Base-by-base conservation (phyloP, 2,113 vertebrate genomes). In the Pangasianodon gigas region DNA sequence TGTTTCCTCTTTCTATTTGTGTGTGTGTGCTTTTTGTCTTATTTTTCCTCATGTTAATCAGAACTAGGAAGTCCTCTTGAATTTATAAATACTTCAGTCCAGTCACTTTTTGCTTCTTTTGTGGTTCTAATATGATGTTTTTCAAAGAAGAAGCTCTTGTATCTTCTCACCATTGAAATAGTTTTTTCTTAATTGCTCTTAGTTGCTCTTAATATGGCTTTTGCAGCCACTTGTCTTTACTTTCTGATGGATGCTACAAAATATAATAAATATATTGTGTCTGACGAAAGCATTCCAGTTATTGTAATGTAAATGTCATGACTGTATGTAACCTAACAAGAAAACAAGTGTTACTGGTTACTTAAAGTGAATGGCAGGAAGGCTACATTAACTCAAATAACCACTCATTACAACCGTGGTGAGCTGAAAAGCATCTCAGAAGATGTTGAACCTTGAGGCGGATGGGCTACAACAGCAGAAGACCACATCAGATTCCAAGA, bases 251-350 rank as follows among this genome's bases (percentile, higher is more conserved):
- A 93, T 94, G 93, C 92, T 93, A 92, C 95, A 91, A 94, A 93
- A 90, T 87, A 58, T 67, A 96, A 95, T 96, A 96, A 95, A 96
- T 44, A 54, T 81, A 16, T 41, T 6, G 90, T 94, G 93, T 94
- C 80, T 84, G 26, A 79, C 62, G 19, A 62, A 44, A 60, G 19
- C 9, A 29, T 44, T 46, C 56, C 24, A 16, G 21, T 84, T 29
- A 41, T 29, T 84, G 0, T 10, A 44, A 56, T 83, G 29, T 58
- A 32, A 52, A 3, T 52, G 19, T 54, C 29, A 54, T 81, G 48
- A 80, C 11, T n/a, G 6, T n/a, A 10, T 54, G n/a, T 52, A 52
- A 51, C 51, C 41, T 11, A 44, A 44, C 37, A 46, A 46, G 41
- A 46, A 77, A 24, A 46, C 74, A 77, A 44, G 37, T 6, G 0